Evolutionary conservation across 2,888 invertebrate species (phyloP).

Genomic region (Chloroclysta siterata): DNA sequence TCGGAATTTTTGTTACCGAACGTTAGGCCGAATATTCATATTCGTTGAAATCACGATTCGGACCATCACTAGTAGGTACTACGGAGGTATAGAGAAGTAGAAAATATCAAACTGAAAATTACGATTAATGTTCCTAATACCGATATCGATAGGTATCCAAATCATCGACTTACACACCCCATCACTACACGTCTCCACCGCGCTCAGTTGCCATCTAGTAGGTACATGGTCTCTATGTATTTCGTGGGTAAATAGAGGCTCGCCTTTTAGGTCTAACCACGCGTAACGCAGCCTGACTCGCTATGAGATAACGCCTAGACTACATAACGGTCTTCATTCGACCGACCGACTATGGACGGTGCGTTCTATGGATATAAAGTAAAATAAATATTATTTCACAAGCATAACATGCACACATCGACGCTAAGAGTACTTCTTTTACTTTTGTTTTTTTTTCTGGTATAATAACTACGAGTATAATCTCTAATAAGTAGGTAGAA

Average conservation of each 20-base stretch:
- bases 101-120: not conserved
- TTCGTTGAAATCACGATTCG: too few species aligned
- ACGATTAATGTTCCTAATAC: not conserved
- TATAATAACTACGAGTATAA: too few species aligned
- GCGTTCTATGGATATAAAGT: too few species aligned
- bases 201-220: constrained; percentile 52
- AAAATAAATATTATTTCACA: too few species aligned
- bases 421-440: too few species aligned
- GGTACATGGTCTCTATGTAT: constrained; percentile 63
- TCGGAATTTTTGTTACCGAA: too few species aligned
- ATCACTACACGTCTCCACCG: constrained; percentile 55
- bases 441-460: too few species aligned
- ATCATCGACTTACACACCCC: constrained; percentile 15
- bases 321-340: constrained; percentile 14
- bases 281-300: constrained; percentile 47
- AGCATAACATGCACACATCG: too few species aligned
- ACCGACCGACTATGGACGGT: not conserved
- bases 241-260: constrained; percentile 63
- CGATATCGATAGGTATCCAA: constrained; percentile 37
- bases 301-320: constrained; percentile 10
- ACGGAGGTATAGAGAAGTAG: too few species aligned
- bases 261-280: constrained; percentile 70
- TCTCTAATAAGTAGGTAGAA: too few species aligned
- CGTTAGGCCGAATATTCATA: too few species aligned
- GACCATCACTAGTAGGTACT: too few species aligned